phyloP scores from a whole-genome alignment of 2,888 invertebrate species.

The Platerodrilus igneus region DNA sequence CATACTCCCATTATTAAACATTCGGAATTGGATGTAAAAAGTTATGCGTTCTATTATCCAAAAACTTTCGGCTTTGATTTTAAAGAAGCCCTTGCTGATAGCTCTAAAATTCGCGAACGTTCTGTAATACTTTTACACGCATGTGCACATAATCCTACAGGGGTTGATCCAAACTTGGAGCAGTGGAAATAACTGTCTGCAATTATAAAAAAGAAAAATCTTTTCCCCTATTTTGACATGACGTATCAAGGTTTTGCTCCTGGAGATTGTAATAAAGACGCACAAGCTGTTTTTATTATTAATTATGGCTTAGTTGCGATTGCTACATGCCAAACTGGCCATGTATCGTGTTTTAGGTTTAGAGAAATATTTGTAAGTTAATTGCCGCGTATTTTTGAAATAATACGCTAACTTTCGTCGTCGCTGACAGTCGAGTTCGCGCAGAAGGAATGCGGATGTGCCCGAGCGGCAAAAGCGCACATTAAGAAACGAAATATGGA shows the following conservation, averaged over 20 bases:
- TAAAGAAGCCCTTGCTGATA: conserved; percentile 82
- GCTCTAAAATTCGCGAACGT: conserved; percentile 83
- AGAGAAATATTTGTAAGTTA: too few species aligned
- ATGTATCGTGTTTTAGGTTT: too few species aligned
- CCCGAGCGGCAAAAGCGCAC: too few species aligned
- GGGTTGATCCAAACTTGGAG: conserved; percentile 81
- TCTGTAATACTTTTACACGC: conserved; percentile 91
- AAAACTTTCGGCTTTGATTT: conserved; percentile 92
- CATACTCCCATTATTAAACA: conserved; percentile 93
- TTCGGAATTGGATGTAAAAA: conserved; percentile 76
- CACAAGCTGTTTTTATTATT: conserved; percentile 79
- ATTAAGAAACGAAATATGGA: too few species aligned
- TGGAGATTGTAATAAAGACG: conserved; percentile 81
- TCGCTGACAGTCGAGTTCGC: too few species aligned
- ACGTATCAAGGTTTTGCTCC: conserved; percentile 97
- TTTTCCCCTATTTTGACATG: conserved; percentile 96
- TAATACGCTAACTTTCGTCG: too few species aligned
- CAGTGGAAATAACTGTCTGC: conserved; percentile 88
- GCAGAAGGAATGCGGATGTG: too few species aligned
- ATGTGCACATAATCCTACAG: conserved; percentile 98
- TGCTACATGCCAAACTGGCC: too few species aligned
- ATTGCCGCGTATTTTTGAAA: too few species aligned
- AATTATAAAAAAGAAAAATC: conserved; percentile 71
- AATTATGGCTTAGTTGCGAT: too few species aligned
- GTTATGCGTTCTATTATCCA: conserved; percentile 91